These are phyloP conservation scores for Coturnix japonica DNA, from an alignment of 2,113 vertebrate genomes.

Conservation along the genomic window DNA sequence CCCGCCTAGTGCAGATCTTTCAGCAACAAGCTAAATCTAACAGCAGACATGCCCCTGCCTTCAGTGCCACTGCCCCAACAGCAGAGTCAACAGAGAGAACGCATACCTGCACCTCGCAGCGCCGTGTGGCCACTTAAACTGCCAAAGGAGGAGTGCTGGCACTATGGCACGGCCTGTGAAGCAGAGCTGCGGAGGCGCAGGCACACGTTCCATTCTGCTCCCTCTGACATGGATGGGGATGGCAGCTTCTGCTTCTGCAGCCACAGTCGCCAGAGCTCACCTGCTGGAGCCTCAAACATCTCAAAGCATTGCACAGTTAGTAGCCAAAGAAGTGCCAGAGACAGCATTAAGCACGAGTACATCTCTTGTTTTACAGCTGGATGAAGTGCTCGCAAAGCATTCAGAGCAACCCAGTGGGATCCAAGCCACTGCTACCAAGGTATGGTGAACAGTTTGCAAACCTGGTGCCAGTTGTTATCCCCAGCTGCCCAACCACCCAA, in stretches of 20 bases:
- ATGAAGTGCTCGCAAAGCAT: not conserved
- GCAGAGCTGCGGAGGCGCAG: not conserved
- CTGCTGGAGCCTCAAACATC: not conserved
- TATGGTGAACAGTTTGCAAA: not conserved
- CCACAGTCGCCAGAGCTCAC: not conserved
- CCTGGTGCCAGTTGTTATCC: not conserved
- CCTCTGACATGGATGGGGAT: not conserved
- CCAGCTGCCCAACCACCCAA: not conserved
- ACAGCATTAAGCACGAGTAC: not conserved
- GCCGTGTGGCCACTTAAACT: not conserved
- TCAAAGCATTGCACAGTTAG: not conserved
- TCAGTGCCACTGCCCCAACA: not conserved
- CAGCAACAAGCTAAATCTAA: not conserved
- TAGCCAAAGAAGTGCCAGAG: not conserved
- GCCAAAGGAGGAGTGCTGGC: not conserved
- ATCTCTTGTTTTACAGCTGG: not conserved
- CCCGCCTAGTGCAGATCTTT: not conserved
- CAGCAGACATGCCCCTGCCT: not conserved
- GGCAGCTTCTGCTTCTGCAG: not conserved
- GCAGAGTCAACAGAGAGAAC: conserved; percentile 5
- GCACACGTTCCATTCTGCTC: not conserved
- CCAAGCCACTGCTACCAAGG: not conserved
- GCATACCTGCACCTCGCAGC: not conserved
- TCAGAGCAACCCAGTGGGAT: fast-evolving
- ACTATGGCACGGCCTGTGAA: not conserved